A percentile compares a stretch with the other conserved stretches of the same genome.
Conservation (phyloP, 2,888 invertebrate species). For the Operophtera brumata region DNA sequence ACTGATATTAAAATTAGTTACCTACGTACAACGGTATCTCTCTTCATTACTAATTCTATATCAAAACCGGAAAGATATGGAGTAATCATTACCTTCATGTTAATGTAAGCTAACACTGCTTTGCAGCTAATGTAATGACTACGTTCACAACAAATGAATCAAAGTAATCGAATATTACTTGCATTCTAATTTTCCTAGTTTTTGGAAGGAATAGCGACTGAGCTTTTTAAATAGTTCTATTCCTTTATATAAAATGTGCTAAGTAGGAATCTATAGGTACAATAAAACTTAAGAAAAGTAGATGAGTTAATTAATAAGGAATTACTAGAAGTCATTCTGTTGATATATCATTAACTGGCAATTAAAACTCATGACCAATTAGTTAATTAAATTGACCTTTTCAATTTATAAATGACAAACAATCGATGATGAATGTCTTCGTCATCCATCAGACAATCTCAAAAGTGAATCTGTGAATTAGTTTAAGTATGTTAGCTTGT, state of each 20-base stretch:
- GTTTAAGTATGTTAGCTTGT: no score
- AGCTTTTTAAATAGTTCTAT: not conserved
- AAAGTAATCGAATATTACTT: no score
- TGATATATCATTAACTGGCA: not conserved
- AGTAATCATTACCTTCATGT: not conserved
- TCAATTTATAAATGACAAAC: conserved; percentile 41
- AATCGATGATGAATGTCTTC: conserved; percentile 33
- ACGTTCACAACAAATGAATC: not conserved
- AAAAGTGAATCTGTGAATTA: no score
- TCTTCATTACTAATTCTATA: conserved; percentile 3
- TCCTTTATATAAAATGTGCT: not conserved
- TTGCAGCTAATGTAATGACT: not conserved
- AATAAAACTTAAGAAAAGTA: not conserved
- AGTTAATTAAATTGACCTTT: conserved; percentile 32
- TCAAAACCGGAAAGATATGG: conserved; percentile 5
- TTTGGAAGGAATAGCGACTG: not conserved
- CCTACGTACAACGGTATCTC: not conserved
- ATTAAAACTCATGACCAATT: not conserved
- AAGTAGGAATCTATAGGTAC: not conserved
- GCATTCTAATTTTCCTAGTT: not conserved
- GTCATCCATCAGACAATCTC: conserved; percentile 14
- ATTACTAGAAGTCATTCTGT: not conserved
- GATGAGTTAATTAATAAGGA: not conserved
- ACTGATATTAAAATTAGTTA: conserved; percentile 2
- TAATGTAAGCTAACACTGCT: not conserved